Base-by-base conservation (phyloP, 2,888 invertebrate genomes). In the Mamestra brassicae region DNA sequence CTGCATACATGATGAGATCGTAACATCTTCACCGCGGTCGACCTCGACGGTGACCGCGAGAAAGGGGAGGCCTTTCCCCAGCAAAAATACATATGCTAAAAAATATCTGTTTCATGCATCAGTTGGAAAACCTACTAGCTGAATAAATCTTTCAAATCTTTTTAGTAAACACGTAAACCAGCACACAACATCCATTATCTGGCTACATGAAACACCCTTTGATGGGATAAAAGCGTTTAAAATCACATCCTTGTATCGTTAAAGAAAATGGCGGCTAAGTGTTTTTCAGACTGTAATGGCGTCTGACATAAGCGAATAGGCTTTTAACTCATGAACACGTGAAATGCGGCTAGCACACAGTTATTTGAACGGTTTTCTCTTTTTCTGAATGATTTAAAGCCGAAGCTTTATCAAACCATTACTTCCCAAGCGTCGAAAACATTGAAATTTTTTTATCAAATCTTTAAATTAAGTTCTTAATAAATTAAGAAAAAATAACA, bases 261-360 rank as follows among this genome's bases (percentile, higher is more conserved):
- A 77, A 80, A 76, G 72, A 79, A 79, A 84, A 88, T 78, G 80
- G 80, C 70, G 64, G 57, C 84, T 85, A 88, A 90, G 90, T 90
- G 89, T 84, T 88, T 88, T 86, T 84, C 79, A 81, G 72, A 61
- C 81, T 70, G 80, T 90, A 89, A 90, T 89, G 89, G 89, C 81
- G 74, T 67, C 80, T 79, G 85, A 75, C 77, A 74, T 77, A 76
- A 78, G 80, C 74, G 77, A 76, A 86, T 84, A 85, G 82, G 87
- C 89, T 89, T 89, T 89, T 89, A 89, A 85, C 85, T 86, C 86
- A 75, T 85, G 71, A 83, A 82, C 78, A 78, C 64, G 80, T 82
- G 80, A 83, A 85, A 80, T 76, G 77, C 68, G 79, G 66, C 81
- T 63, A 74, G 63, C 78, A 72, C 67, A 67, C 66, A 70, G 54